Conservation (phyloP, 1,140 invertebrate species). For the Acromyrmex echinatior region DNA sequence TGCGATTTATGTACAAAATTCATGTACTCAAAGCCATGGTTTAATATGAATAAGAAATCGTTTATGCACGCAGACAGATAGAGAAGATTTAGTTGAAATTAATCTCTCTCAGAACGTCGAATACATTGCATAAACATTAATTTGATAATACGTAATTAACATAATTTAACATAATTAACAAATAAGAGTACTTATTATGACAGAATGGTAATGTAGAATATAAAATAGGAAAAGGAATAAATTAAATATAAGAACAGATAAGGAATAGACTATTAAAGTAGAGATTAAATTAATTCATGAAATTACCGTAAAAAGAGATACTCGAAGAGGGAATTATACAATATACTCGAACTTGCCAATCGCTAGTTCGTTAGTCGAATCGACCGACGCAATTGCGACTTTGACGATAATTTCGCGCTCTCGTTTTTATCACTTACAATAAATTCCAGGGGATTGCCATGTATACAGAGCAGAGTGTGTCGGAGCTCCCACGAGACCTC, state of each 20-base stretch:
- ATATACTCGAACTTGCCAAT: not conserved
- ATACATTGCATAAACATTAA: not conserved
- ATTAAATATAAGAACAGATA: not conserved
- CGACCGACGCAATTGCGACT: conserved; percentile 12
- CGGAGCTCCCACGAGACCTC: conserved; percentile 51
- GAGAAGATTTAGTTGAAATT: conserved; percentile 21
- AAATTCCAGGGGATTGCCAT: conserved; percentile 50
- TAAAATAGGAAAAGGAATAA: not conserved
- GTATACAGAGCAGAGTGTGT: conserved; percentile 12
- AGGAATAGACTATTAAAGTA: not conserved
- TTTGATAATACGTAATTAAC: not conserved
- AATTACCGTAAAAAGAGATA: not conserved
- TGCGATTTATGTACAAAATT: conserved; percentile 11
- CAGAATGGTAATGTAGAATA: not conserved
- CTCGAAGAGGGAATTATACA: not conserved
- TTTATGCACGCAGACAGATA: not conserved
- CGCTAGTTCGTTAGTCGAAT: not conserved
- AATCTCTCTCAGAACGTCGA: conserved; percentile 19
- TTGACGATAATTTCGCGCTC: conserved; percentile 48
- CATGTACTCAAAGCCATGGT: not conserved
- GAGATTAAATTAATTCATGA: not conserved
- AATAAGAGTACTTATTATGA: not conserved
- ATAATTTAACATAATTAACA: not conserved
- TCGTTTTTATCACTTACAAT: conserved; percentile 58
- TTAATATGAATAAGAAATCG: conserved; percentile 16